A percentile compares a stretch with the other conserved stretches of the same genome.
Conservation (phyloP, 2,113 vertebrate species). For the Pantherophis guttatus region DNA sequence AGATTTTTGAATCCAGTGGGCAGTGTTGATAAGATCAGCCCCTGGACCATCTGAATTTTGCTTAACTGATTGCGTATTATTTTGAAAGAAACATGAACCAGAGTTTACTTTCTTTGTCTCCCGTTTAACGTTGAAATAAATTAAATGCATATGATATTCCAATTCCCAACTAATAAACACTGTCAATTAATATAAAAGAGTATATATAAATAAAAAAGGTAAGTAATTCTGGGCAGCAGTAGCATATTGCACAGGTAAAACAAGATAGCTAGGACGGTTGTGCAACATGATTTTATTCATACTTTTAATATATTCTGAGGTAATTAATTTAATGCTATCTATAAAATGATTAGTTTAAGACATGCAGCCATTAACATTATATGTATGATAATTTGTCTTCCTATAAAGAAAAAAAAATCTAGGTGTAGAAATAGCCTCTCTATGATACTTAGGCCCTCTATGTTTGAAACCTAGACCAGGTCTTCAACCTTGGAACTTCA, state of each 20-base stretch:
- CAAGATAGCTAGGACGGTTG: neutral
- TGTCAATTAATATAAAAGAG: conserved; percentile 33
- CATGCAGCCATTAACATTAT: no score
- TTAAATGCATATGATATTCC: conserved; percentile 51
- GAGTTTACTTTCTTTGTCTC: conserved; percentile 49
- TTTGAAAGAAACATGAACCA: conserved; percentile 9
- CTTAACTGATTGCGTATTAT: conserved; percentile 5
- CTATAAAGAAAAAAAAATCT: neutral
- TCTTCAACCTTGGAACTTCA: no score
- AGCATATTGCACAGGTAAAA: conserved; percentile 39
- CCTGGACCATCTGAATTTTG: conserved; percentile 51
- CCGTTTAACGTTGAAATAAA: conserved; percentile 59
- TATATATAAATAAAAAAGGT: conserved; percentile 9
- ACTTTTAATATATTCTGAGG: neutral
- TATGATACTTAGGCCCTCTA: neutral
- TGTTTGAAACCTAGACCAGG: neutral
- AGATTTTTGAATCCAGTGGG: conserved; percentile 63
- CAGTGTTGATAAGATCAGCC: conserved; percentile 62
- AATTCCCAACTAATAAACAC: conserved; percentile 29
- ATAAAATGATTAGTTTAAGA: neutral
- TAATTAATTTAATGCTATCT: conserved; percentile 5
- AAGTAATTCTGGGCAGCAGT: conserved; percentile 31
- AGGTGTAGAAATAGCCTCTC: neutral
- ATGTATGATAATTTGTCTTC: neutral
- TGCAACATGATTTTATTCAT: conserved; percentile 21